Evolutionary conservation across 2,113 vertebrate genomes (phyloP).

Genomic region (Cebus imitator): DNA sequence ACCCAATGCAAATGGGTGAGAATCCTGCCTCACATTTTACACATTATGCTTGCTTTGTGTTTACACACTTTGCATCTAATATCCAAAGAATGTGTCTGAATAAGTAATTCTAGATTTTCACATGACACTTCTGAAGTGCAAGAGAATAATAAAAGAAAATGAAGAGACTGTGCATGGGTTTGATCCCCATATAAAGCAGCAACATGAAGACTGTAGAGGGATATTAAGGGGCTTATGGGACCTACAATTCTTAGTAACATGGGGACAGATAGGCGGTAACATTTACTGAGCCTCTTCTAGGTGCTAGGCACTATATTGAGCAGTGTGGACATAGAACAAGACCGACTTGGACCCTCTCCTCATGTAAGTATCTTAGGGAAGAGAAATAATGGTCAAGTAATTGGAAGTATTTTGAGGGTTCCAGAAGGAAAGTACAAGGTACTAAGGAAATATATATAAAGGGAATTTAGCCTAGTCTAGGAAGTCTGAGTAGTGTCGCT

Average conservation of each 20-base stretch:
- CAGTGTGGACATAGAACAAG: background rate
- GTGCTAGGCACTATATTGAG: background rate
- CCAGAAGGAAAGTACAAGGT: background rate
- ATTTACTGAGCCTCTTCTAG: background rate
- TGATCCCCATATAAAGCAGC: background rate
- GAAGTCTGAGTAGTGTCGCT: background rate
- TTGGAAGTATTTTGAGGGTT: background rate
- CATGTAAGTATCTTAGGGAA: background rate
- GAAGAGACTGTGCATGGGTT: background rate
- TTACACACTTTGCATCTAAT: background rate
- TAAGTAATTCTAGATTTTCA: background rate
- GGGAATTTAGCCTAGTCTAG: background rate
- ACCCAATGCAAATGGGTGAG: background rate
- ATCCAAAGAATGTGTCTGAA: background rate
- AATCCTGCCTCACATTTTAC: background rate
- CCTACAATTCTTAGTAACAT: background rate
- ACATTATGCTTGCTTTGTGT: background rate
- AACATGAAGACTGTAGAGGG: background rate
- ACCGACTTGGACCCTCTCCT: background rate
- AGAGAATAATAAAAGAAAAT: slow-evolving; percentile 2
- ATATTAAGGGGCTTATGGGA: background rate
- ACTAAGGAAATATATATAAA: background rate
- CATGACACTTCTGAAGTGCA: background rate
- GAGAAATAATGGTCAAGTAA: background rate
- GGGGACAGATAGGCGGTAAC: background rate